A percentile compares a stretch with the other conserved stretches of the same genome.
Conservation (phyloP, 92 coral and sea anemone genomes). For the Meandrina meandrites region DNA sequence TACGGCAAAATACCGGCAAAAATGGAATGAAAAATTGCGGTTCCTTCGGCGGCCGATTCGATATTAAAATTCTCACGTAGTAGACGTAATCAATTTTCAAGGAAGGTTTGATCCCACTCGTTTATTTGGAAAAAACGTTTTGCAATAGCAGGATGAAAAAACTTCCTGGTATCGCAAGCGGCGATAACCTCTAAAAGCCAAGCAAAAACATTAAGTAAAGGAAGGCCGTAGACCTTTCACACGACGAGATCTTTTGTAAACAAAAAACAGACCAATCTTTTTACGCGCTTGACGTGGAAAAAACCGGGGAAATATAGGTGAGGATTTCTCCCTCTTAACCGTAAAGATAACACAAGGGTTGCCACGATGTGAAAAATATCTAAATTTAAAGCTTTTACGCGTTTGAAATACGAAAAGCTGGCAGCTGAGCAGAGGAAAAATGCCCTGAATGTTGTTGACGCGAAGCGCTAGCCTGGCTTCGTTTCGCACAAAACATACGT, state of each 20-base stretch:
- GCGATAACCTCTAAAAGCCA: slow-evolving; percentile 29
- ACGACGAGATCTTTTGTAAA: slow-evolving; percentile 65
- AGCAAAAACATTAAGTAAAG: slow-evolving; percentile 32
- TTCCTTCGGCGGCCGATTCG: slow-evolving; percentile 25
- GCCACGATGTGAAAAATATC: not conserved
- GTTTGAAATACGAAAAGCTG: slow-evolving; percentile 21
- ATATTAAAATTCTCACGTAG: slow-evolving; percentile 13
- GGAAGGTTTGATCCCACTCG: slow-evolving; percentile 29
- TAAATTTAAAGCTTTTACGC: slow-evolving; percentile 2
- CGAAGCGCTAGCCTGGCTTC: slow-evolving; percentile 31
- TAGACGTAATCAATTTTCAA: slow-evolving; percentile 12
- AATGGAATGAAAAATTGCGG: not conserved
- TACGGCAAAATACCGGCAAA: slow-evolving; percentile 16
- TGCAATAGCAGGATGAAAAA: not conserved
- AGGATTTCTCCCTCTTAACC: slow-evolving; percentile 38
- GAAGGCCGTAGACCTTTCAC: slow-evolving; percentile 59
- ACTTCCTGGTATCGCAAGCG: slow-evolving; percentile 8
- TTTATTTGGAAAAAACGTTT: not conserved
- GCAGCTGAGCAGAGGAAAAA: slow-evolving; percentile 38
- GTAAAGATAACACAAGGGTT: slow-evolving; percentile 25
- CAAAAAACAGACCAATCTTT: slow-evolving; percentile 61
- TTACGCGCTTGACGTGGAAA: slow-evolving; percentile 50
- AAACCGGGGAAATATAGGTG: slow-evolving; percentile 26
- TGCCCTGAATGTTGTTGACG: slow-evolving; percentile 30
- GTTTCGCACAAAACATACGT: slow-evolving; percentile 26